Evolutionary conservation across 2,888 invertebrate genomes (phyloP), one percentile per base, ranked within the genome.

Genomic region (Drosophila suboccidentalis): DNA sequence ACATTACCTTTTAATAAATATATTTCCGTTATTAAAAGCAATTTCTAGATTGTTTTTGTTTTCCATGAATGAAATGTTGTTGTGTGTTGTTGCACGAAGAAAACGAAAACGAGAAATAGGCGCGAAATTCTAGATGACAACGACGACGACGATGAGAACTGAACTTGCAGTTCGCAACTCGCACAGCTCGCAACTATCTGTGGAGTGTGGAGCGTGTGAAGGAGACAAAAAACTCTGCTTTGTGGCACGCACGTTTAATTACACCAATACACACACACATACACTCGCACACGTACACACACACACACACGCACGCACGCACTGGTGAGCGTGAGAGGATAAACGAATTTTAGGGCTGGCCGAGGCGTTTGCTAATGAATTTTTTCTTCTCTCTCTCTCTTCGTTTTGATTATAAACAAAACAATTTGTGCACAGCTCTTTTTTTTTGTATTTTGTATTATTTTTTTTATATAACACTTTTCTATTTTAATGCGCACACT

Each of bases 21-120:
- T 91, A 92, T 90, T 91, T 83, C 92, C 92, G 91, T 92, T 92
- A 91, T 92, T 92, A 91, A 92, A 91, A 81, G 92, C 92, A 89
- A 92, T 92, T 90, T 92, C 92, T 84, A 92, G 89, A 87, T 92
- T 91, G 83, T 89, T 92, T 92, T 91, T 90, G 84, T 92, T 92
- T 91, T 92, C 92, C 92, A 92, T 92, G 92, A 90, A 92, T 92
- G 90, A 81, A 79, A 84, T 54, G 82, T 89, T 87, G 46, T 57
- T 59, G 59, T 39, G 59, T 55, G 51, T 65, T 65, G 50, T 51
- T 51, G 39, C 17, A 47, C 34, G 59, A 54, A 34, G 22, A 44
- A 44, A 22, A n/a, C 55, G 29, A 29, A 29, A 29, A 8, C 44
- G 39, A 46, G 68, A 78, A 83, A 71, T 83, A 80, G 90, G 87